Base-by-base conservation (phyloP, 2,888 invertebrate species). In the Pseudococcus longispinus region DNA sequence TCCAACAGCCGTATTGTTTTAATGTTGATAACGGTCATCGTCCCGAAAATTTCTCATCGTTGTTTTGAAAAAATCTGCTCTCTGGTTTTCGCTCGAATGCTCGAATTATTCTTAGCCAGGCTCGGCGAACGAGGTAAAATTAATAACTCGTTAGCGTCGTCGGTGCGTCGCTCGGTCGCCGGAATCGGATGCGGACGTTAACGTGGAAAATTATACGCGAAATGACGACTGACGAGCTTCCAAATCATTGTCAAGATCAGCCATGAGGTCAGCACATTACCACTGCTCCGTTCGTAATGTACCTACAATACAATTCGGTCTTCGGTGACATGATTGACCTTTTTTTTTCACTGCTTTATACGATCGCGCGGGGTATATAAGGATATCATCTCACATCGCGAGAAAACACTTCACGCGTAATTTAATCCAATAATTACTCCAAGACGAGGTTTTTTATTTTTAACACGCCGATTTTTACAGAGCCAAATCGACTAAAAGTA, bases 31-130 rank as follows among this genome's bases (percentile, higher is more conserved):
- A 23, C 65, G 65, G 65, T 65, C 65, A 65, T 65, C 65, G 26
- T 65, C 65, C 65, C 20, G 65, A 65, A 65, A 65, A n/a, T 65
- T 65, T 65, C 65, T 65, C 65, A 65, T 65, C 65, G 65, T 65
- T 65, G 18, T 51, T 51, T 51, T n/a, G 5, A 8, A 37, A 46
- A 46, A 15, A 13, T 3, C 15, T 46, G 11, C 15, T 23, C 4
- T 65, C 11, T 65, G 23, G 60, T 65, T 65, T 65, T 65, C 65
- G 65, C 65, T 65, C 65, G 26, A 26, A 23, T 23, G 65, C 65
- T 65, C 65, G 65, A 65, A 65, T 65, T 51, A 51, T 51, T 51
- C 51, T 51, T 51, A 51, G 3, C 9, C 37, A n/a, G 37, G 9
- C 51, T 51, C 51, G 51, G 1, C 15, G 51, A 51, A 51, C 51